Percentiles rank a stretch among this genome's conserved stretches.
Evolutionary conservation across 1,140 invertebrate species (phyloP).

Genomic region (Hesperophylax magnus): DNA sequence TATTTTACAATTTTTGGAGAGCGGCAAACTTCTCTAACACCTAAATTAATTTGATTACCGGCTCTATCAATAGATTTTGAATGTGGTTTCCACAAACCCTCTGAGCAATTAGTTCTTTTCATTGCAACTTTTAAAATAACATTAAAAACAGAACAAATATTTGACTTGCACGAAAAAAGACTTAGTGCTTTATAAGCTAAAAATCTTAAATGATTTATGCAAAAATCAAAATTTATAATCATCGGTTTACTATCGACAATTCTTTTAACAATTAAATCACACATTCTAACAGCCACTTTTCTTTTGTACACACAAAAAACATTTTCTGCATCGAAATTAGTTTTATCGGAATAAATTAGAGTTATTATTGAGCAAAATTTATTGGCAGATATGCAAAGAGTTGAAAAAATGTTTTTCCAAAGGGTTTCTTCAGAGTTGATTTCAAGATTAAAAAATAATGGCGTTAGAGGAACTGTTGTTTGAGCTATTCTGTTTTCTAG

Average conservation of each 20-base stretch:
- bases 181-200: conserved; percentile 65
- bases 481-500: conserved; percentile 65
- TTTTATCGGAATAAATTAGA: conserved; percentile 60
- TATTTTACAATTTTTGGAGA: conserved; percentile 50
- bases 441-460: conserved; percentile 65
- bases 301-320: conserved; percentile 66
- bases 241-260: conserved; percentile 61
- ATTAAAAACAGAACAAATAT: conserved; percentile 63
- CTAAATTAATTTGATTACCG: conserved; percentile 58
- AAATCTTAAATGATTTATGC: conserved; percentile 69
- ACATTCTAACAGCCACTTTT: conserved; percentile 64
- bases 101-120: conserved; percentile 66
- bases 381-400: conserved; percentile 67
- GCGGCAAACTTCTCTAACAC: conserved; percentile 63
- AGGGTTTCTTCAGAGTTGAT: conserved; percentile 64
- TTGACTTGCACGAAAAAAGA: conserved; percentile 63
- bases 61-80: conserved; percentile 60
- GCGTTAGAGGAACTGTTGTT: conserved; percentile 64
- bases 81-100: conserved; percentile 67
- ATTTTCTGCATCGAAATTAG: conserved; percentile 58
- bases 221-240: conserved; percentile 63
- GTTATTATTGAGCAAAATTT: conserved; percentile 69
- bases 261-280: conserved; percentile 63
- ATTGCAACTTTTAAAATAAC: conserved; percentile 62
- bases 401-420: conserved; percentile 66